Evolutionary conservation across 2,797 vertebrate species (phyloP).

Genomic region (Hirundo rustica): DNA sequence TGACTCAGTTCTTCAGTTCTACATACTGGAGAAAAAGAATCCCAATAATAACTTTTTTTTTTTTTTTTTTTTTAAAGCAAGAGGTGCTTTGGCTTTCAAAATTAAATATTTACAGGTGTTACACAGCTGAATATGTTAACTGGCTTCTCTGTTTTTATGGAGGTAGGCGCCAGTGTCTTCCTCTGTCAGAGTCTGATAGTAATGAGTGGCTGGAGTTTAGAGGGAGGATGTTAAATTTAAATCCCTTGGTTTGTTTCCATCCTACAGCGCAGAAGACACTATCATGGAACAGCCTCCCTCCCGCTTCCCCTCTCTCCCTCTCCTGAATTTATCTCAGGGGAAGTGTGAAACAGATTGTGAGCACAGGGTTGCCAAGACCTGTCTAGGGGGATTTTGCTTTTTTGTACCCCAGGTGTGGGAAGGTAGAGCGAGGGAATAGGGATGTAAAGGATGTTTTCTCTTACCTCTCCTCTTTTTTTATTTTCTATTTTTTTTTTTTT

Average conservation of each 20-base stretch:
- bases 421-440: conserved; percentile 14
- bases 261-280: background rate
- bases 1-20: background rate
- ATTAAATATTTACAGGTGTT: background rate
- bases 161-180: background rate
- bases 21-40: background rate
- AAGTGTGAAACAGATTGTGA: conserved; percentile 52
- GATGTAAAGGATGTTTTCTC: background rate
- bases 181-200: background rate
- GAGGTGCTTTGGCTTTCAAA: background rate
- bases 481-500: conserved; percentile 21
- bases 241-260: conserved; percentile 4
- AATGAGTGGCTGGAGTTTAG: background rate
- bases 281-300: background rate
- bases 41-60: background rate
- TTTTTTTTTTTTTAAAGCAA: background rate
- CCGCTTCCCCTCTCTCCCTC: background rate
- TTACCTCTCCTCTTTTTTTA: background rate
- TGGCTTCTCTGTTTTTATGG: background rate
- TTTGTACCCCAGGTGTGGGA: conserved; percentile 25
- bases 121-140: background rate
- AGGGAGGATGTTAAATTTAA: background rate
- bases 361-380: conserved; percentile 21
- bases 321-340: conserved; percentile 16
- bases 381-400: conserved; percentile 29